phyloP scores from a whole-genome alignment of 2,113 vertebrate species.

The Syngnathus scovelli region DNA sequence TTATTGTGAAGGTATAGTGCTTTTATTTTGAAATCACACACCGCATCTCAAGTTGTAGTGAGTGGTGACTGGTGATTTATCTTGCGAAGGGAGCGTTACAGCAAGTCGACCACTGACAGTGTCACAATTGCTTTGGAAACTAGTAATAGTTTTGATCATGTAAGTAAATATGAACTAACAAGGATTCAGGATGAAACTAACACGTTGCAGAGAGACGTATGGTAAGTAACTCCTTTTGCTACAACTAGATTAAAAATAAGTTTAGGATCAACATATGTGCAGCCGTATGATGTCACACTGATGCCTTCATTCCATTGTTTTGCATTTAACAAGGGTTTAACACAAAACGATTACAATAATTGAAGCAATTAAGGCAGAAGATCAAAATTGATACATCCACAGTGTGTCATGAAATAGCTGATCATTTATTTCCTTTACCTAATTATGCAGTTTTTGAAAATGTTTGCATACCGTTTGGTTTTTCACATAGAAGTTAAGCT shows the following conservation, averaged over 20 bases:
- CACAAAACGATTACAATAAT: not conserved
- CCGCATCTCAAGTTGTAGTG: not conserved
- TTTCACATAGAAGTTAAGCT: not conserved
- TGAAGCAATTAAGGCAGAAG: not conserved
- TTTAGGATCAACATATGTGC: constrained; percentile 3
- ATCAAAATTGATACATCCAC: not conserved
- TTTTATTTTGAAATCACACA: constrained; percentile 40
- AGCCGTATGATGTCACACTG: not conserved
- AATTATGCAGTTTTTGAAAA: not conserved
- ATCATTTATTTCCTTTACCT: too few species aligned
- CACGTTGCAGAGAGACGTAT: not conserved
- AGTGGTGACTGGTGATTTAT: constrained; percentile 12
- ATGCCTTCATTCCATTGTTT: constrained; percentile 1
- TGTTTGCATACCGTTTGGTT: not conserved
- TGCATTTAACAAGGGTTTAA: not conserved
- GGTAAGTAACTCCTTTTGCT: constrained; percentile 3
- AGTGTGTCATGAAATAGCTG: not conserved
- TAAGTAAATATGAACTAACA: not conserved
- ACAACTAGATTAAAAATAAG: not conserved
- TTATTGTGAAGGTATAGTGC: not conserved
- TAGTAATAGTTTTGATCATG: not conserved
- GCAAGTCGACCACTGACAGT: constrained; percentile 1
- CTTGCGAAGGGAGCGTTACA: not conserved
- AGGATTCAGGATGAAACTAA: constrained; percentile 1
- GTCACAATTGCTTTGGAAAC: not conserved